phyloP scores from a whole-genome alignment of 2,113 vertebrate genomes.

The Myotis davidii region DNA sequence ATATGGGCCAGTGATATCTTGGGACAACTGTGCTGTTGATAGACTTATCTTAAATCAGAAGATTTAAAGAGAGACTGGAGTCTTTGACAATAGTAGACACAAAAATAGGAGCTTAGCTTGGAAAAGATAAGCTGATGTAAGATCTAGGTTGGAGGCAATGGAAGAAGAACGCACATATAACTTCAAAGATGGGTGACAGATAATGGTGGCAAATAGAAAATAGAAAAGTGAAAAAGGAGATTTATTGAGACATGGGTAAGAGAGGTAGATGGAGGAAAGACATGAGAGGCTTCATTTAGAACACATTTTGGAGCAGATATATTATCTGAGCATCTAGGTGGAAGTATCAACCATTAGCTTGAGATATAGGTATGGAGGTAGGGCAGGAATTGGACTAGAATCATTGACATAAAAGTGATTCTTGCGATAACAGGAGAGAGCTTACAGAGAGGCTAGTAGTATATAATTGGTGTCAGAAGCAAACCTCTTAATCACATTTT shows the following conservation, averaged over 20 bases:
- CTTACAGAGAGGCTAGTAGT: not conserved
- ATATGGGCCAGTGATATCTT: too few relatives aligned
- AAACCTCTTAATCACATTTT: constrained; percentile 14
- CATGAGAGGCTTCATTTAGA: not conserved
- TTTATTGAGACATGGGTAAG: not conserved
- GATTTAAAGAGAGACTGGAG: not conserved
- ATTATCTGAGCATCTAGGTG: not conserved
- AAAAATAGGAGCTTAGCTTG: not conserved
- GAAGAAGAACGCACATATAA: not conserved
- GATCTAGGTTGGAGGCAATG: not conserved
- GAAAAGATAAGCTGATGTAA: not conserved
- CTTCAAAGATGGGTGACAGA: not conserved
- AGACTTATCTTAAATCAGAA: not conserved
- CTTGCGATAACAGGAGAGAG: not conserved
- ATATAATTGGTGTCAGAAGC: not conserved
- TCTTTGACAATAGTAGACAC: not conserved
- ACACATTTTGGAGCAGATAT: not conserved
- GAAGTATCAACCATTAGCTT: not conserved
- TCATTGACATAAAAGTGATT: not conserved
- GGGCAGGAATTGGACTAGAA: not conserved
- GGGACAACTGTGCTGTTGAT: not conserved
- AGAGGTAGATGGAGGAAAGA: not conserved
- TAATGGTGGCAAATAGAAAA: not conserved
- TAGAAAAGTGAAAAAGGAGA: not conserved
- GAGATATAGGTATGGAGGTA: not conserved